Base-by-base conservation (phyloP, 2,113 vertebrate genomes). In the Spilogale gracilis region DNA sequence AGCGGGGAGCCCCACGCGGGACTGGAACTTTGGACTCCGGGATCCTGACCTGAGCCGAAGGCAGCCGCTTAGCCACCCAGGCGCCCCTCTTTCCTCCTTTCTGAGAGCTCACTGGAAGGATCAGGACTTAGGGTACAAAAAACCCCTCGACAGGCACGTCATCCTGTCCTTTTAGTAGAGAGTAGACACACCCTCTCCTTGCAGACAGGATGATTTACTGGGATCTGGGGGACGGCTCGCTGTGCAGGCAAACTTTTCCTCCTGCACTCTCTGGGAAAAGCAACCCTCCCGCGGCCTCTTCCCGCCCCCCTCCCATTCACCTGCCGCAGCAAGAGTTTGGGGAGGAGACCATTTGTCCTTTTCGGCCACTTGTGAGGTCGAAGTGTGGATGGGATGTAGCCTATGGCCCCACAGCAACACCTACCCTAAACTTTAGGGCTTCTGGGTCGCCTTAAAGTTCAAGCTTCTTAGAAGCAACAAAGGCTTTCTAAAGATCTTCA, bases 401-500 rank as follows among this genome's bases (percentile, higher is more conserved):
- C 96, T 84, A 67, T 90, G 98, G 98, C 98, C 98, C 96, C 97
- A 93, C 97, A 80, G 98, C 96, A 97, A 98, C 98, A 98, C 98
- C 98, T 98, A 97, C 98, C 98, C 97, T 98, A 98, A 98, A 99
- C 97, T 98, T 98, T 88, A 98, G 98, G 98, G 98, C 98, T 98
- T 61, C 93, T 3, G 93, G 98, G 98, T 98, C 97, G 2, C 96
- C 98, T 96, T 95, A 90, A 96, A 98, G 98, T 99, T 99, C 99
- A 98, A 96, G 96, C 98, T 97, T 98, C 99, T 99, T 98, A 98
- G 23, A 92, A 94, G 95, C 95, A 98, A 99, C 99, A 99, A 99
- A 99, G 98, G 69, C 98, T 82, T 98, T 98, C 98, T 96, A 97
- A 98, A 98, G 97, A 92, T 92, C 98, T 82, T 96, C 93, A 92